Evolutionary conservation across 2,113 vertebrate genomes (phyloP).

Genomic region (human): GRCh38 chr4:186146501-186147000

Average conservation of each 20-base stretch:
- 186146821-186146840: not conserved
- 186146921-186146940: not conserved
- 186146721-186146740: not conserved
- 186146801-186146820: not conserved
- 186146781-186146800: not conserved
- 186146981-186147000: not conserved
- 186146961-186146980: not conserved
- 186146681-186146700: not conserved
- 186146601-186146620: not conserved
- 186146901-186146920: not conserved
- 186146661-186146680: no score
- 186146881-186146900: not conserved
- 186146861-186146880: not conserved
- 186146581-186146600: not conserved
- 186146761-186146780: not conserved
- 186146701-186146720: not conserved
- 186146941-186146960: not conserved
- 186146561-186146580: not conserved
- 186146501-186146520: not conserved
- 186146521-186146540: accelerated
- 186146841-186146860: not conserved
- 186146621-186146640: not conserved
- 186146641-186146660: not conserved
- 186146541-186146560: not conserved
- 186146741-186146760: not conserved